phyloP scores from a whole-genome alignment of 2,888 invertebrate species.

The Gari tellinella region DNA sequence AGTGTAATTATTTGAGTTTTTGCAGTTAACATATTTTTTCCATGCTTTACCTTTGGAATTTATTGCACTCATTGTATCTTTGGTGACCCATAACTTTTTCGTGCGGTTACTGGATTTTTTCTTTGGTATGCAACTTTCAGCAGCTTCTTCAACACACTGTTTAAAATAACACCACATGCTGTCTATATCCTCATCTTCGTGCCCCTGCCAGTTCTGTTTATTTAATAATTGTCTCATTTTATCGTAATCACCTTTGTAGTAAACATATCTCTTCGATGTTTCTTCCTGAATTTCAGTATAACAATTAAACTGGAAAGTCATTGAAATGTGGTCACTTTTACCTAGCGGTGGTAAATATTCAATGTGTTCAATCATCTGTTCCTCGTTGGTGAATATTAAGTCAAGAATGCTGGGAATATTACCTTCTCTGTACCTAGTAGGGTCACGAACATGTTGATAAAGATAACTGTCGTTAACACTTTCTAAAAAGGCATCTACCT shows the following conservation, averaged over 20 bases:
- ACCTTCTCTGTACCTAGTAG: not conserved
- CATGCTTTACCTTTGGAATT: constrained; percentile 1
- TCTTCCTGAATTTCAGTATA: not conserved
- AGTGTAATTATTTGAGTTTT: not conserved
- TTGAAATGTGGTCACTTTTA: constrained; percentile 11
- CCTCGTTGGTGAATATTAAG: constrained; percentile 13
- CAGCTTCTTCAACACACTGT: not conserved
- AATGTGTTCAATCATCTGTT: constrained; percentile 2
- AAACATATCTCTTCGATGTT: not conserved
- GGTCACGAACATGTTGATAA: not conserved
- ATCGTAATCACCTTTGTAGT: constrained; percentile 2
- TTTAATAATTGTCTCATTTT: not conserved
- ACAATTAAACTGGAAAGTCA: not conserved
- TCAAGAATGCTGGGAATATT: not conserved
- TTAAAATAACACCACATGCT: not conserved
- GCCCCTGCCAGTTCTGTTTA: not conserved
- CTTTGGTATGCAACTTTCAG: not conserved
- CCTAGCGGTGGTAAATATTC: constrained; percentile 3
- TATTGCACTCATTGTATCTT: not conserved
- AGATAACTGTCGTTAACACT: not conserved
- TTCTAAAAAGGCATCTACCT: not conserved
- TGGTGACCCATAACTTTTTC: not conserved
- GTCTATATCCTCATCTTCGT: not conserved
- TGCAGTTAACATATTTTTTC: constrained; percentile 1
- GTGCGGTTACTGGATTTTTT: not conserved